phyloP scores from a whole-genome alignment of 2,888 invertebrate species.

The Sarcophaga subvicina region DNA sequence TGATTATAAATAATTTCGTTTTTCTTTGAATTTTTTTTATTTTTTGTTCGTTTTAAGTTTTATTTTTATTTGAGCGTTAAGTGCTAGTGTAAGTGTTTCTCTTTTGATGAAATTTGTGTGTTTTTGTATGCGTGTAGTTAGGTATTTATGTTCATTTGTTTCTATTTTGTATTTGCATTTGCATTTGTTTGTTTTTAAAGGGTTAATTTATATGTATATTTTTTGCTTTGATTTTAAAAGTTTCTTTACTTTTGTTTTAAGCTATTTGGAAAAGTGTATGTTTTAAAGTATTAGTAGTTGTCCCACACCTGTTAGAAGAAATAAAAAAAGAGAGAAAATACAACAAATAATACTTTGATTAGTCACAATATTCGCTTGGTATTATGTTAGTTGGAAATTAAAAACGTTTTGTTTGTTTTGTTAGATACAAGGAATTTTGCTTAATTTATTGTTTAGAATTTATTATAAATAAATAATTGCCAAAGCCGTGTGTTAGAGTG shows the following conservation, averaged over 20 bases:
- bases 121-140: constrained; percentile 50
- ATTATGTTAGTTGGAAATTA: constrained; percentile 45
- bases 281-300: constrained; percentile 79
- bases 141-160: constrained; percentile 63
- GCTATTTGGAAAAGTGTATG: constrained; percentile 62
- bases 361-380: constrained; percentile 71
- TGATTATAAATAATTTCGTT: constrained; percentile 9
- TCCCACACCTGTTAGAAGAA: constrained; percentile 82
- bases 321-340: constrained; percentile 70
- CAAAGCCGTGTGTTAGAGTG: constrained; percentile 49
- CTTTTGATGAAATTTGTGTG: constrained; percentile 15
- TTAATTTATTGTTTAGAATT: constrained; percentile 19
- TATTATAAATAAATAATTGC: constrained; percentile 2
- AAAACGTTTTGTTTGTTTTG: background rate
- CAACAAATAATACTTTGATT: constrained; percentile 72
- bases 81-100: constrained; percentile 31
- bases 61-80: constrained; percentile 31
- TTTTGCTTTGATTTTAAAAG: constrained; percentile 58
- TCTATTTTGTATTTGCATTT: constrained; percentile 54
- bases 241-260: constrained; percentile 68
- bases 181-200: constrained; percentile 67
- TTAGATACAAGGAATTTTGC: constrained; percentile 51
- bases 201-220: constrained; percentile 53
- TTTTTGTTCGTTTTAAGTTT: constrained; percentile 54
- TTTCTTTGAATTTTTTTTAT: background rate